phyloP scores from a whole-genome alignment of 2,888 invertebrate species.

The Platycheirus albimanus region DNA sequence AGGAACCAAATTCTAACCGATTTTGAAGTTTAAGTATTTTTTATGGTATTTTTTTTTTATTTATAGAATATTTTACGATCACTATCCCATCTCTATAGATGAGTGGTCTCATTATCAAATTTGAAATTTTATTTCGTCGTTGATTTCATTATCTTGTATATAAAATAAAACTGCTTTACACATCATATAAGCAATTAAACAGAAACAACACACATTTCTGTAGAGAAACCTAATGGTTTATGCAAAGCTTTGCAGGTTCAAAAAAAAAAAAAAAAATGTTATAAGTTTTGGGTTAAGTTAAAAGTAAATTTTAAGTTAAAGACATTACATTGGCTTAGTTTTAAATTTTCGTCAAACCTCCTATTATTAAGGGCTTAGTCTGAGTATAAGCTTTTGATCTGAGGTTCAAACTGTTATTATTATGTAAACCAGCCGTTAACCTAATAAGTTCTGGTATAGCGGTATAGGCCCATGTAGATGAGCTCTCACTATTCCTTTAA shows the following conservation, averaged over 20 bases:
- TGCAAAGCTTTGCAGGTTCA: neutral
- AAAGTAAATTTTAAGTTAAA: neutral
- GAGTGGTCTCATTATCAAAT: conserved; percentile 40
- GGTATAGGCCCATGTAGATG: too few relatives aligned
- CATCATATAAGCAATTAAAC: conserved; percentile 7
- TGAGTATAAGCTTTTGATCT: too few relatives aligned
- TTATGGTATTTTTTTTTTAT: conserved; percentile 5
- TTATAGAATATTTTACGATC: conserved; percentile 41
- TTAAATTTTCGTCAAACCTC: too few relatives aligned
- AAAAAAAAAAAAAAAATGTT: too few relatives aligned
- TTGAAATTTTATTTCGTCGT: conserved; percentile 55
- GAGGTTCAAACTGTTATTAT: too few relatives aligned
- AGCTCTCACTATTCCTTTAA: too few relatives aligned
- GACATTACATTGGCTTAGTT: too few relatives aligned
- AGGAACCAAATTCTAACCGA: conserved; percentile 37
- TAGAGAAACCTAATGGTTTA: conserved; percentile 10
- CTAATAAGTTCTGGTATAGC: too few relatives aligned
- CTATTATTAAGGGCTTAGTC: too few relatives aligned
- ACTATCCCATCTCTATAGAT: conserved; percentile 7
- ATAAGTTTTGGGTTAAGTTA: neutral
- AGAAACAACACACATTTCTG: conserved; percentile 20
- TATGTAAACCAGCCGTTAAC: too few relatives aligned
- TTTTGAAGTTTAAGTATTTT: conserved; percentile 19
- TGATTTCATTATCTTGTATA: conserved; percentile 50
- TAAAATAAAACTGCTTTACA: conserved; percentile 28